phyloP scores from a whole-genome alignment of 2,888 invertebrate genomes.

The Chloroclystis v-ata region DNA sequence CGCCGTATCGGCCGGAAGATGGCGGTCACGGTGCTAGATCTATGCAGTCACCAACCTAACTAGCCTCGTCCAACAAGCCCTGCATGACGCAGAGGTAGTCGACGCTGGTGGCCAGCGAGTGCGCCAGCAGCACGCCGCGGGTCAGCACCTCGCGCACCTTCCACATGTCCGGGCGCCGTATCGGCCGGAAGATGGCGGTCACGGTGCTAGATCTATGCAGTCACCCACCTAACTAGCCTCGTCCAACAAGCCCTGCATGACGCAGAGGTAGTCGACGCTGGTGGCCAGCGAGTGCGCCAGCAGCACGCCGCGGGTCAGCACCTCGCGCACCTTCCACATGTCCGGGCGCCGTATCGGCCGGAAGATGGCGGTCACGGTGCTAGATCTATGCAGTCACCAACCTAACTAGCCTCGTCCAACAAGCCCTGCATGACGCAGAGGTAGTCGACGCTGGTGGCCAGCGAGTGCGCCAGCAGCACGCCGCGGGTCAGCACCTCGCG shows the following conservation, averaged over 20 bases:
- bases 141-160: conserved; percentile 69
- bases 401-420: conserved; percentile 48
- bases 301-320: conserved; percentile 64
- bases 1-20: too few relatives aligned
- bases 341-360: conserved; percentile 36
- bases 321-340: conserved; percentile 65
- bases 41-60: not conserved
- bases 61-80: conserved; percentile 60
- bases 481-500: conserved; percentile 66
- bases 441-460: conserved; percentile 71
- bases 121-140: conserved; percentile 61
- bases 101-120: conserved; percentile 69
- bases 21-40: too few relatives aligned
- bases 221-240: conserved; percentile 51
- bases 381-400: conserved; percentile 53
- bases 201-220: conserved; percentile 48
- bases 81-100: conserved; percentile 74
- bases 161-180: conserved; percentile 47
- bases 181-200: conserved; percentile 39
- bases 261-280: conserved; percentile 69
- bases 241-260: conserved; percentile 65
- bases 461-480: conserved; percentile 64
- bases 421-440: conserved; percentile 71
- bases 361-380: conserved; percentile 41
- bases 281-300: conserved; percentile 68